A percentile compares a stretch with the other conserved stretches of the same genome.
phyloP scores from a whole-genome alignment of 1,140 invertebrate genomes.

The Vanessa atalanta region DNA sequence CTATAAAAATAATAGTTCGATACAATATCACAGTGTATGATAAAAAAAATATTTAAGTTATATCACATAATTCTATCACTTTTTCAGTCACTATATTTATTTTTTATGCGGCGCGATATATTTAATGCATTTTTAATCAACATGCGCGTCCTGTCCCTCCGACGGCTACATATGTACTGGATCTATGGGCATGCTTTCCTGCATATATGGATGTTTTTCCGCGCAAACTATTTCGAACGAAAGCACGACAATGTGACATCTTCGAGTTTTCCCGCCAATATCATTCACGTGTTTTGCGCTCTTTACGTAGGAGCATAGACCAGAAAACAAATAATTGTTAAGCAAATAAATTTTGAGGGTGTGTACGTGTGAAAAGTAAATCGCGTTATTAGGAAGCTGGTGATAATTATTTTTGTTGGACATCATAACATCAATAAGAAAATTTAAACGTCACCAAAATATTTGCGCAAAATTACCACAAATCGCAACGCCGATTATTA shows the following conservation, averaged over 20 bases:
- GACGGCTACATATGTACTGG: conserved; percentile 43
- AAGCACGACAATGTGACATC: conserved; percentile 15
- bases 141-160: conserved; percentile 31
- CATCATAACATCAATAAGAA: neutral
- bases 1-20: conserved; percentile 37
- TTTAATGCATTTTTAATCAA: conserved; percentile 17
- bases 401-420: neutral
- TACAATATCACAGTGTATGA: conserved; percentile 58
- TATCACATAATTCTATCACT: conserved; percentile 53
- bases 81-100: conserved; percentile 18
- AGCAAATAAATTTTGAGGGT: conserved; percentile 12
- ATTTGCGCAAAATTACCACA: too few species aligned
- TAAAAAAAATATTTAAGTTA: conserved; percentile 32
- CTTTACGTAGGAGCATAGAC: neutral
- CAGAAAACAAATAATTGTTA: conserved; percentile 1
- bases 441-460: neutral
- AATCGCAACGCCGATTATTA: too few species aligned
- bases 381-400: neutral
- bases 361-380: conserved; percentile 9
- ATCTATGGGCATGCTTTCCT: conserved; percentile 37
- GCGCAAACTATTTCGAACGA: conserved; percentile 23
- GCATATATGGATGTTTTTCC: conserved; percentile 45
- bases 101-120: conserved; percentile 22
- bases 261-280: conserved; percentile 15
- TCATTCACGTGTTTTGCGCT: conserved; percentile 8